Evolutionary conservation across 2,113 vertebrate species (phyloP).

Genomic region (Chunga burmeisteri): DNA sequence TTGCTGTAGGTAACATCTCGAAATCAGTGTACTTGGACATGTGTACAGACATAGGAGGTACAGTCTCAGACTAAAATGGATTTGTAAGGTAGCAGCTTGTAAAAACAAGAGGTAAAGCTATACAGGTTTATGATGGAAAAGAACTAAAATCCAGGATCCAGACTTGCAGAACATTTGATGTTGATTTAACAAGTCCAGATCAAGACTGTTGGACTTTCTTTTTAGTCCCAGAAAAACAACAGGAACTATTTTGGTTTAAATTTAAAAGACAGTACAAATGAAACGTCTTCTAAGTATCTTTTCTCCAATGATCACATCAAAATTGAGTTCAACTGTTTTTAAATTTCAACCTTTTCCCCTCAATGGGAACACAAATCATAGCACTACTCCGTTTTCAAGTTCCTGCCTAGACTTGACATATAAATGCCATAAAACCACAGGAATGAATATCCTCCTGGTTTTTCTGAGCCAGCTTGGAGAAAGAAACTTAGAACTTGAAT

Average conservation of each 20-base stretch:
- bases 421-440: constrained; percentile 31
- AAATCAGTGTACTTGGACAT: neutral
- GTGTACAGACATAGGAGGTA: neutral
- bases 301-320: neutral
- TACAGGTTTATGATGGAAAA: neutral
- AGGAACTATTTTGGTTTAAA: neutral
- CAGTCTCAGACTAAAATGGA: neutral
- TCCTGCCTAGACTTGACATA: constrained; percentile 20
- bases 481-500: neutral
- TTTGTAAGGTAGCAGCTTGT: neutral
- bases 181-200: neutral
- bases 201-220: neutral
- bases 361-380: neutral
- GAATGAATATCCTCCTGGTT: constrained; percentile 23
- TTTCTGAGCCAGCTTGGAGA: neutral
- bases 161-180: neutral
- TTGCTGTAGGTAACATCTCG: neutral
- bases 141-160: neutral
- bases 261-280: neutral
- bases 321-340: neutral
- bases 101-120: neutral
- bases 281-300: neutral
- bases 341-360: neutral
- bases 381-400: neutral
- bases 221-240: neutral